A percentile compares a stretch with the other conserved stretches of the same genome.
These are phyloP conservation scores for Chroicocephalus ridibundus DNA, from an alignment of 2,113 vertebrate species.

Conservation along the genomic window DNA sequence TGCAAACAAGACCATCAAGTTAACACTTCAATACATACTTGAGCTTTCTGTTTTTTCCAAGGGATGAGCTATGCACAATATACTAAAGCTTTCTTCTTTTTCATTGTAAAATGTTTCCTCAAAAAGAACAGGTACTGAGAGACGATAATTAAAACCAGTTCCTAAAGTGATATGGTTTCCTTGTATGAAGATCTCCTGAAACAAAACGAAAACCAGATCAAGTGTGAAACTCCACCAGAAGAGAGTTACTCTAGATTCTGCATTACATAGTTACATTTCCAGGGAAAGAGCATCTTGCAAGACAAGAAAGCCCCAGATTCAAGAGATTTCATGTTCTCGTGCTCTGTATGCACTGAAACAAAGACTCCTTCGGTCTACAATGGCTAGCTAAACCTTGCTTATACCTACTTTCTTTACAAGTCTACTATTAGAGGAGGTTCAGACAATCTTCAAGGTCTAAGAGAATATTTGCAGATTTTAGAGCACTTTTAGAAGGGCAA, in stretches of 20 bases:
- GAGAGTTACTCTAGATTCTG: not conserved
- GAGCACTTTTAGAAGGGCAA: not conserved
- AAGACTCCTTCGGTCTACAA: not conserved
- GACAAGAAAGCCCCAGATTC: not conserved
- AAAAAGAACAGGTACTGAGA: conserved; percentile 88
- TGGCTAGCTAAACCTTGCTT: not conserved
- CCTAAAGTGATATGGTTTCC: conserved; percentile 86
- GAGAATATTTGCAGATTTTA: not conserved
- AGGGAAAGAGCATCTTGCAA: not conserved
- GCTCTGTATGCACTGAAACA: not conserved
- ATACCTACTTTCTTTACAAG: not conserved
- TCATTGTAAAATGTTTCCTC: conserved; percentile 99
- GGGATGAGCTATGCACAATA: conserved; percentile 88
- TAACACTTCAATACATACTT: conserved; percentile 62
- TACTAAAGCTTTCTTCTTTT: conserved; percentile 93
- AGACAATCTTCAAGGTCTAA: not conserved
- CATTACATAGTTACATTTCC: not conserved
- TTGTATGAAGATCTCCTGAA: conserved; percentile 88
- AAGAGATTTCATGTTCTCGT: not conserved
- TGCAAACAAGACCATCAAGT: not conserved
- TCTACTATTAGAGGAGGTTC: not conserved
- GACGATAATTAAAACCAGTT: conserved; percentile 74
- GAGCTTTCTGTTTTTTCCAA: conserved; percentile 79
- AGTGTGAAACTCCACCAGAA: not conserved
- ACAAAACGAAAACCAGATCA: not conserved